Evolutionary conservation across 2,113 vertebrate genomes (phyloP).

Genomic region (chimpanzee (Pan troglodytes)): DNA sequence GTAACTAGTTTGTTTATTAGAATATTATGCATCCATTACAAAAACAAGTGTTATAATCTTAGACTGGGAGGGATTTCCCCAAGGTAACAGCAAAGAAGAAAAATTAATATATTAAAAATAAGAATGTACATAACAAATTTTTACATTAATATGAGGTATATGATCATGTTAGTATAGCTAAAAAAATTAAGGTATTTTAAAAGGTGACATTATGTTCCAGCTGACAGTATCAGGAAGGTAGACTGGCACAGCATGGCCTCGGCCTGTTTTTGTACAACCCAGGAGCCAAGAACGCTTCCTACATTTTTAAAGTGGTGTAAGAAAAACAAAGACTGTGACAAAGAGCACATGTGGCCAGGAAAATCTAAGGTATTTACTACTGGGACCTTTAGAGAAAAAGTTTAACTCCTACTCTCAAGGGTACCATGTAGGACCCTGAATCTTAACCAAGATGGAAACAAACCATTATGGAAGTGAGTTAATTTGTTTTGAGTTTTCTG

Average conservation of each 20-base stretch:
- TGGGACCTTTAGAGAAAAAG: neutral
- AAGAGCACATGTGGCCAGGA: neutral
- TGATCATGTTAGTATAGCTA: neutral
- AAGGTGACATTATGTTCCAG: neutral
- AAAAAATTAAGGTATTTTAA: neutral
- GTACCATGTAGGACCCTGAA: neutral
- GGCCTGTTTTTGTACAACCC: neutral
- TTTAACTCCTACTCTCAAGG: neutral
- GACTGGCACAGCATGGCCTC: neutral
- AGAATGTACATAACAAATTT: neutral
- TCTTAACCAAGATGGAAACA: neutral
- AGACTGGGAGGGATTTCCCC: neutral
- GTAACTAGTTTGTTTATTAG: too few relatives aligned
- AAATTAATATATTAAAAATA: conserved; percentile 12
- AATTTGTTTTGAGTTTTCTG: neutral
- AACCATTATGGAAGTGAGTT: neutral
- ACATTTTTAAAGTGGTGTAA: neutral
- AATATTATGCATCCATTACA: neutral
- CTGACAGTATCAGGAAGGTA: neutral
- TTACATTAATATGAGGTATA: neutral
- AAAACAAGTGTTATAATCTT: neutral
- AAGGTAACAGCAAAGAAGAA: neutral
- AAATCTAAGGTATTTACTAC: neutral
- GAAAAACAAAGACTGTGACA: neutral
- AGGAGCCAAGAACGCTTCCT: neutral